These are phyloP conservation scores for Redunca redunca DNA, from an alignment of 2,113 vertebrate species.

Conservation along the genomic window DNA sequence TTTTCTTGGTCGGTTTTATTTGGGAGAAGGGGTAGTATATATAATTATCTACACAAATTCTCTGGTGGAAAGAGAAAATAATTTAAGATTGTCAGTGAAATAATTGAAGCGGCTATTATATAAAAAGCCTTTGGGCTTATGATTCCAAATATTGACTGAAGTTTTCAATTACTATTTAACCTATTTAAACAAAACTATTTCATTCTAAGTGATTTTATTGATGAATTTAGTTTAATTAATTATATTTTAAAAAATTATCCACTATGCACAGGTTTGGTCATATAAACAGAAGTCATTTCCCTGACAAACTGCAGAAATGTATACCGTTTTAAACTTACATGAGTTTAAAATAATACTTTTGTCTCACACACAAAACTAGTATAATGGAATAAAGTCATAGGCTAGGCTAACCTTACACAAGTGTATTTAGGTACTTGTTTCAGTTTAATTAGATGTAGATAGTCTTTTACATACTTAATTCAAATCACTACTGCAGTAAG, in stretches of 20 bases:
- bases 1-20: conserved; percentile 37
- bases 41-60: conserved; percentile 26
- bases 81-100: conserved; percentile 18
- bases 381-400: conserved; percentile 71
- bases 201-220: not conserved
- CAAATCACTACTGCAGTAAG: conserved; percentile 78
- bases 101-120: not conserved
- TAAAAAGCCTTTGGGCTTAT: not conserved
- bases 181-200: conserved; percentile 27
- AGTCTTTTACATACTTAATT: conserved; percentile 82
- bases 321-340: not conserved
- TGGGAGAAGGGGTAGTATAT: not conserved
- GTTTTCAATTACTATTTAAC: conserved; percentile 27
- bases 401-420: conserved; percentile 73
- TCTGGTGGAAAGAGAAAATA: not conserved
- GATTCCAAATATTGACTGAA: not conserved
- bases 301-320: not conserved
- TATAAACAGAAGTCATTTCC: not conserved
- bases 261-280: not conserved
- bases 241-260: not conserved
- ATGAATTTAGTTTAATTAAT: not conserved
- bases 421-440: conserved; percentile 87
- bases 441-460: conserved; percentile 83
- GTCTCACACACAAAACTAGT: not conserved
- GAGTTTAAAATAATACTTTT: not conserved